phyloP scores from a whole-genome alignment of 2,797 vertebrate genomes.

The Aphelocoma californica region DNA sequence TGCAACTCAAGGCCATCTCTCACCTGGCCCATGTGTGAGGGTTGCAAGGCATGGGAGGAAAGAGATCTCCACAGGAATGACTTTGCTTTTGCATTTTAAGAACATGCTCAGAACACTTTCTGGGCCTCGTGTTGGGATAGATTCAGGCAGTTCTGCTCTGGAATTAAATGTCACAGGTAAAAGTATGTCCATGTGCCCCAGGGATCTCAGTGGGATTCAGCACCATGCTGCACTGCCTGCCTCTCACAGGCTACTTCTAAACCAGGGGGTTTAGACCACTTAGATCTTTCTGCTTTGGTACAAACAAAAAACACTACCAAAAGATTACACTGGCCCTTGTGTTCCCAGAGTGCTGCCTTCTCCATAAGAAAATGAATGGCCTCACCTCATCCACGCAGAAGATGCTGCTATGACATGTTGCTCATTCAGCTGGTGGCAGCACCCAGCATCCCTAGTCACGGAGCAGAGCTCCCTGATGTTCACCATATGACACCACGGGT shows the following conservation, averaged over 20 bases:
- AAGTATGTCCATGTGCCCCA: not conserved
- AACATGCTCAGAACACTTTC: not conserved
- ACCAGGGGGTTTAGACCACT: fast-evolving
- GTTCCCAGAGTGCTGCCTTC: not conserved
- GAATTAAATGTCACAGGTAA: not conserved
- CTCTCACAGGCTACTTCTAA: not conserved
- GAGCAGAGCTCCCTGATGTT: not conserved
- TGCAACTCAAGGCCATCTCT: not conserved
- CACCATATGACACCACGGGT: fast-evolving
- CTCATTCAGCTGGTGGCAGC: not conserved
- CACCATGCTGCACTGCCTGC: fast-evolving
- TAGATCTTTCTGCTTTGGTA: not conserved
- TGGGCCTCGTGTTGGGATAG: fast-evolving
- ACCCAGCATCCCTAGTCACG: not conserved
- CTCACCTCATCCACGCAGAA: not conserved
- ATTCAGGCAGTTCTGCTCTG: not conserved
- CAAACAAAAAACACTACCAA: not conserved
- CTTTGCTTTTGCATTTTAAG: not conserved
- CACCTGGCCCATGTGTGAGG: fast-evolving
- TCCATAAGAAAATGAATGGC: not conserved
- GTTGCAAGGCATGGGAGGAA: fast-evolving
- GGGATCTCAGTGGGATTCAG: not conserved
- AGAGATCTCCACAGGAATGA: not conserved
- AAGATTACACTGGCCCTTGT: not conserved
- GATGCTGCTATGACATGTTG: not conserved